These are phyloP conservation scores for Apodemus sylvaticus DNA, from an alignment of 2,113 vertebrate genomes.

Conservation along the genomic window DNA sequence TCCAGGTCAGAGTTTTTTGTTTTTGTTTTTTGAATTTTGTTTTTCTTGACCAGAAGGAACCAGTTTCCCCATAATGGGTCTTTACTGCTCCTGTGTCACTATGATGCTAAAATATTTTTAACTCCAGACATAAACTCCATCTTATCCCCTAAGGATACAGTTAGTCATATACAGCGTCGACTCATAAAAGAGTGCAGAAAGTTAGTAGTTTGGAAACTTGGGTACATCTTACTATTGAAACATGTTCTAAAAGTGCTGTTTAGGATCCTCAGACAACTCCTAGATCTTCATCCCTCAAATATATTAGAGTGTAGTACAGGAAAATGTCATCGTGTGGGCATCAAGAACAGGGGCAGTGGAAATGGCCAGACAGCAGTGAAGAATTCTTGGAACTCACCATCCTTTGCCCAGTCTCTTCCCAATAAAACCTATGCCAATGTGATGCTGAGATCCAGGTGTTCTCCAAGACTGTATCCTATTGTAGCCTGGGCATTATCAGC, in stretches of 20 bases:
- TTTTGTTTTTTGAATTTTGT: not conserved
- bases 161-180: not conserved
- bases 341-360: not conserved
- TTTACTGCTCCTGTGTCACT: not conserved
- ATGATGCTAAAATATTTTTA: not conserved
- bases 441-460: not conserved
- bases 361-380: not conserved
- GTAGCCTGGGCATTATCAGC: not conserved
- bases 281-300: too few species aligned
- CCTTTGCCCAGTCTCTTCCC: not conserved
- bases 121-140: not conserved
- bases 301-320: too few species aligned
- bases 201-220: not conserved
- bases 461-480: not conserved
- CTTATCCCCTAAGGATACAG: not conserved
- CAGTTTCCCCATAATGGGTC: too few species aligned
- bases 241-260: not conserved
- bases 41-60: not conserved
- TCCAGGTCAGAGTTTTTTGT: not conserved
- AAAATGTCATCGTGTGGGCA: not conserved
- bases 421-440: accelerated
- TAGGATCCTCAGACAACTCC: not conserved
- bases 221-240: not conserved
- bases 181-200: not conserved
- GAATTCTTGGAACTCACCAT: not conserved